Conservation (phyloP, 2,797 vertebrate species). For the Neosalanx taihuensis region DNA sequence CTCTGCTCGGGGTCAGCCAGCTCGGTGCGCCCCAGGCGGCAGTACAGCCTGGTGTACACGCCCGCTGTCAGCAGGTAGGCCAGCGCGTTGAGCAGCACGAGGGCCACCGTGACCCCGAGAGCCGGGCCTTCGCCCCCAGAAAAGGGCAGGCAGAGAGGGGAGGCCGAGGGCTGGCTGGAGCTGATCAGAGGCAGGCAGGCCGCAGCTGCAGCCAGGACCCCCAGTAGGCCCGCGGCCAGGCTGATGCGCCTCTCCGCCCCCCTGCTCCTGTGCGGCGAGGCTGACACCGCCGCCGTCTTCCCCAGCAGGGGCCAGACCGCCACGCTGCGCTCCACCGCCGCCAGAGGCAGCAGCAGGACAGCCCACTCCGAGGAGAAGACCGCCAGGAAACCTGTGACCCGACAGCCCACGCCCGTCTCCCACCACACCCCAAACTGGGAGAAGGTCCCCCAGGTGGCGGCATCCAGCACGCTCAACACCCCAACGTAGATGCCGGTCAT, state of each 20-base stretch:
- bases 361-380: conserved; percentile 94
- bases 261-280: conserved; percentile 56
- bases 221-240: conserved; percentile 75
- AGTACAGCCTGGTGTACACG: conserved; percentile 94
- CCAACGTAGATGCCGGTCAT: conserved; percentile 89
- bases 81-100: conserved; percentile 91
- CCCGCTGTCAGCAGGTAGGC: conserved; percentile 90
- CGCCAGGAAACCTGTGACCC: conserved; percentile 84
- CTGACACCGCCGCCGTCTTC: conserved; percentile 65
- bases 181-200: conserved; percentile 85
- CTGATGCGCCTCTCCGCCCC: conserved; percentile 71
- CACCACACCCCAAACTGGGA: conserved; percentile 93
- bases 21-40: conserved; percentile 88
- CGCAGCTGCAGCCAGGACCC: conserved; percentile 75
- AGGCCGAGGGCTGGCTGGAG: conserved; percentile 76
- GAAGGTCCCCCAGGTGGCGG: conserved; percentile 91
- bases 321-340: conserved; percentile 88
- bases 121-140: conserved; percentile 85
- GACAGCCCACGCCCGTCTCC: conserved; percentile 91
- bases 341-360: conserved; percentile 84
- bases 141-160: conserved; percentile 94
- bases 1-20: conserved; percentile 87
- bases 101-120: conserved; percentile 85
- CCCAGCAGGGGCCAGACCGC: conserved; percentile 83
- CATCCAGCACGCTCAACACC: conserved; percentile 85